Evolutionary conservation across 2,888 invertebrate genomes (phyloP).

Genomic region (Drosophila aldrichi): DNA sequence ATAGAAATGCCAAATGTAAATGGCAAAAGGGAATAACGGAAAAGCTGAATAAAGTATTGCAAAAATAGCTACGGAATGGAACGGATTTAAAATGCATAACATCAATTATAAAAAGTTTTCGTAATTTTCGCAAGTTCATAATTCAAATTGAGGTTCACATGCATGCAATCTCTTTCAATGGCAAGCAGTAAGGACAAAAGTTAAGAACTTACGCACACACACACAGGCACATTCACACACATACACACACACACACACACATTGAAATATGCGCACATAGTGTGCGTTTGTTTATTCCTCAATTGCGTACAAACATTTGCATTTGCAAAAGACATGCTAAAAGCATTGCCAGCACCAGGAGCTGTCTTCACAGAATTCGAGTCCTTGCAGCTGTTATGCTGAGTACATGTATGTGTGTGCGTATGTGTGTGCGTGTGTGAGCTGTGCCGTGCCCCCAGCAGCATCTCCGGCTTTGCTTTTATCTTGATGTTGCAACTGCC

Average conservation of each 20-base stretch:
- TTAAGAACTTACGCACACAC: slow-evolving; percentile 17
- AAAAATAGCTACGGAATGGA: slow-evolving; percentile 28
- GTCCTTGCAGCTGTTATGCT: slow-evolving; percentile 25
- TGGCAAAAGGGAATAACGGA: not conserved
- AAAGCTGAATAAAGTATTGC: not conserved
- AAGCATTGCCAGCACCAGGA: slow-evolving; percentile 56
- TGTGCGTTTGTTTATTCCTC: slow-evolving; percentile 70
- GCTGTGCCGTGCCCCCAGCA: slow-evolving; percentile 18
- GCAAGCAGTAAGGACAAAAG: slow-evolving; percentile 44
- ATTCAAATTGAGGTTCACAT: slow-evolving; percentile 63
- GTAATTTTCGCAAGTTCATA: slow-evolving; percentile 68
- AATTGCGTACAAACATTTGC: slow-evolving; percentile 76
- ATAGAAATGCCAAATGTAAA: slow-evolving; percentile 6
- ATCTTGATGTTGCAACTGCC: slow-evolving; percentile 25
- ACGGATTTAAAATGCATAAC: slow-evolving; percentile 68
- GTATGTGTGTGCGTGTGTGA: slow-evolving; percentile 29
- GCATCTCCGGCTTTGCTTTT: not conserved
- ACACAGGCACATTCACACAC: too few species aligned
- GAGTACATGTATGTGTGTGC: slow-evolving; percentile 41
- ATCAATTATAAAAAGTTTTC: slow-evolving; percentile 78
- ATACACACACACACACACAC: slow-evolving; percentile 8
- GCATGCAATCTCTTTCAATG: slow-evolving; percentile 46
- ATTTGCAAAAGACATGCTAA: slow-evolving; percentile 71
- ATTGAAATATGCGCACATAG: slow-evolving; percentile 21
- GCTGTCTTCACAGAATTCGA: slow-evolving; percentile 17